These are phyloP conservation scores for Hippocampus guttulatus DNA, from an alignment of 2,113 vertebrate species.

Conservation along the genomic window DNA sequence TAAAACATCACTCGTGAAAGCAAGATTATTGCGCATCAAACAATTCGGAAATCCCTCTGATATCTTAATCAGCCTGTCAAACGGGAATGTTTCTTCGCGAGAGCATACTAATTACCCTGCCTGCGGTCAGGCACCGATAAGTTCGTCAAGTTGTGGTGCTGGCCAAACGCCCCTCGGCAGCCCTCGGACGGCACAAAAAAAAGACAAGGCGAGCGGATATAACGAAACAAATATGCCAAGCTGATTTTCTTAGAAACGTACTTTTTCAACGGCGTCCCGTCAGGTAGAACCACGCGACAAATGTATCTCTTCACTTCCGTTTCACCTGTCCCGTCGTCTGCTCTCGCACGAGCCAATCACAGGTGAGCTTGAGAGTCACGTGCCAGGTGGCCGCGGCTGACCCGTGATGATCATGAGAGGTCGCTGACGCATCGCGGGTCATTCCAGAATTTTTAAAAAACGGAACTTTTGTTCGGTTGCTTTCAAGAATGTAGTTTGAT, in stretches of 20 bases:
- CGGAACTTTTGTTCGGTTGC: too few relatives aligned
- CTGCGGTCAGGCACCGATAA: background rate
- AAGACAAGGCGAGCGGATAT: background rate
- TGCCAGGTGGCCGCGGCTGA: background rate
- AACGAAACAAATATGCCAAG: background rate
- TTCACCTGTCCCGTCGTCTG: conserved; percentile 10
- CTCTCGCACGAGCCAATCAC: background rate
- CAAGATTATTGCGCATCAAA: background rate
- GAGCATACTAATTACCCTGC: background rate
- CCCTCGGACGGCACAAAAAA: background rate
- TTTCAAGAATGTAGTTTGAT: background rate
- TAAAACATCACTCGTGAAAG: background rate
- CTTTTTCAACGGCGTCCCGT: conserved; percentile 3
- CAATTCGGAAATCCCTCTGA: too few relatives aligned
- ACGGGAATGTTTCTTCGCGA: background rate
- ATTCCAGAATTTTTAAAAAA: background rate
- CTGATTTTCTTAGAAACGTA: conserved; percentile 4
- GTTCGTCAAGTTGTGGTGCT: background rate
- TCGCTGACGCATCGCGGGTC: background rate
- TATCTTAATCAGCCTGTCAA: too few relatives aligned
- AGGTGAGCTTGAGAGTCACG: background rate
- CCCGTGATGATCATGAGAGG: background rate
- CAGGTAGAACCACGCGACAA: conserved; percentile 19
- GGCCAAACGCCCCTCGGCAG: background rate
- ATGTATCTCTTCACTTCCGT: conserved; percentile 26